Percentiles rank a stretch among this genome's conserved stretches.
Conservation (phyloP, 2,888 invertebrate species). For the Escarpia spicata region DNA sequence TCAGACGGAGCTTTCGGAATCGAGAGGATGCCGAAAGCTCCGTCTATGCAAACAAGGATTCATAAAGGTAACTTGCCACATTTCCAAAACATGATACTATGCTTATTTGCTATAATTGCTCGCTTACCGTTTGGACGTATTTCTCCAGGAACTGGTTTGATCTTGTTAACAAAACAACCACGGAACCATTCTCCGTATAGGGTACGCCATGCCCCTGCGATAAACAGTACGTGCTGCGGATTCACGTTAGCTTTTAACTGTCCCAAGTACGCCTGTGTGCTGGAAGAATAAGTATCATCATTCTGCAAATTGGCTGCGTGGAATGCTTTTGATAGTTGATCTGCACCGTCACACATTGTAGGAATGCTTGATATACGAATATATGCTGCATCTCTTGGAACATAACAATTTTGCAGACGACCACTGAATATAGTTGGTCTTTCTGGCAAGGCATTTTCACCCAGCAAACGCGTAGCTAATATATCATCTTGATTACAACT, state of each 20-base stretch:
- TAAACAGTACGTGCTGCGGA: neutral
- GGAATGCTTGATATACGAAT: neutral
- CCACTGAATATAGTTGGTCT: neutral
- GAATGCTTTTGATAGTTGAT: neutral
- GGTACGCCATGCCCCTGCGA: neutral
- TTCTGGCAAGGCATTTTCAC: neutral
- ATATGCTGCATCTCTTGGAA: neutral
- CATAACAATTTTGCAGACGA: constrained; percentile 8
- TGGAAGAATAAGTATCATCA: neutral
- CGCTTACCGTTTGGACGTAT: neutral
- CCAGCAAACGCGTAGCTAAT: neutral
- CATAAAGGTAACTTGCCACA: no score
- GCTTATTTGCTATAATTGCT: neutral
- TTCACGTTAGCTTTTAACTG: neutral
- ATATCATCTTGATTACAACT: neutral
- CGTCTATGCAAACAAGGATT: no score
- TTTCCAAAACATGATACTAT: neutral
- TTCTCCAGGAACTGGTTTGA: constrained; percentile 13
- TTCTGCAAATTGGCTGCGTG: neutral
- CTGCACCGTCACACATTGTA: neutral
- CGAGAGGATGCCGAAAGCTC: no score
- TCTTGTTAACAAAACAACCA: constrained; percentile 10
- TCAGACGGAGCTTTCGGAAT: no score
- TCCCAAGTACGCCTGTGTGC: neutral
- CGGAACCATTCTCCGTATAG: neutral